Percentiles rank a stretch among this genome's conserved stretches.
These are phyloP conservation scores for Nerophis ophidion DNA, from an alignment of 2,113 vertebrate genomes.

Conservation along the genomic window DNA sequence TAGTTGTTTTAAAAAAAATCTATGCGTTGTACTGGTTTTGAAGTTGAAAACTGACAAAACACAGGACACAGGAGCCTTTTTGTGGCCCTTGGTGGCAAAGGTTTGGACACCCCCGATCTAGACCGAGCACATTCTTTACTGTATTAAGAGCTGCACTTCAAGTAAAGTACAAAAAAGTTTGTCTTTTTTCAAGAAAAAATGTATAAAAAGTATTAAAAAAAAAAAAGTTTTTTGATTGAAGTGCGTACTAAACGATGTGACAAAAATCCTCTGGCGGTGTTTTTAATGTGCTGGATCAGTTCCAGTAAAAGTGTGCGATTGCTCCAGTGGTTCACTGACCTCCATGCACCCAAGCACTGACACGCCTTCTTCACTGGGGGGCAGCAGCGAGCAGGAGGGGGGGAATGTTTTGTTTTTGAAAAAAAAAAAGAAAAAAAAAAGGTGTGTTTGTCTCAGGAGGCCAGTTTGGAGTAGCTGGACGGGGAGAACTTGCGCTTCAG, in stretches of 20 bases:
- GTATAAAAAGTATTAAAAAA: slow-evolving; percentile 37
- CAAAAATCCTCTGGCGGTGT: neutral
- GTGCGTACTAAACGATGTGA: neutral
- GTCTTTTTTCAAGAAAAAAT: slow-evolving; percentile 16
- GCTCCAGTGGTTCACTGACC: slow-evolving; percentile 29
- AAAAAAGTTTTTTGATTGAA: slow-evolving; percentile 29
- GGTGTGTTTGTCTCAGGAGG: slow-evolving; percentile 57
- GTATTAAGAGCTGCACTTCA: neutral
- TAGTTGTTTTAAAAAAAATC: too few species aligned
- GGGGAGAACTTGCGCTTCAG: slow-evolving; percentile 95
- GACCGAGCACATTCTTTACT: too few species aligned
- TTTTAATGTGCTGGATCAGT: slow-evolving; percentile 42
- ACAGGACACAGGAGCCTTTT: too few species aligned
- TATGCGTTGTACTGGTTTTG: too few species aligned
- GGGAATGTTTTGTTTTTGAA: neutral
- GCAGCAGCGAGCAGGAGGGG: neutral
- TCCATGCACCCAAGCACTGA: neutral
- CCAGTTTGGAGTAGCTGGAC: slow-evolving; percentile 96
- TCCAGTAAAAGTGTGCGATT: slow-evolving; percentile 48
- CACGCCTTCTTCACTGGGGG: slow-evolving; percentile 11
- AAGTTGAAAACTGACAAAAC: too few species aligned
- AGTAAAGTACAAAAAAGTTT: neutral
- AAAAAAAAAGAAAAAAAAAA: slow-evolving; percentile 21
- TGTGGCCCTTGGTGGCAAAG: too few species aligned
- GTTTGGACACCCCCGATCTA: too few species aligned